These are phyloP conservation scores for Zoroaster sp. DNA, from an alignment of 53 echinoderm and acorn worm species.

Conservation along the genomic window DNA sequence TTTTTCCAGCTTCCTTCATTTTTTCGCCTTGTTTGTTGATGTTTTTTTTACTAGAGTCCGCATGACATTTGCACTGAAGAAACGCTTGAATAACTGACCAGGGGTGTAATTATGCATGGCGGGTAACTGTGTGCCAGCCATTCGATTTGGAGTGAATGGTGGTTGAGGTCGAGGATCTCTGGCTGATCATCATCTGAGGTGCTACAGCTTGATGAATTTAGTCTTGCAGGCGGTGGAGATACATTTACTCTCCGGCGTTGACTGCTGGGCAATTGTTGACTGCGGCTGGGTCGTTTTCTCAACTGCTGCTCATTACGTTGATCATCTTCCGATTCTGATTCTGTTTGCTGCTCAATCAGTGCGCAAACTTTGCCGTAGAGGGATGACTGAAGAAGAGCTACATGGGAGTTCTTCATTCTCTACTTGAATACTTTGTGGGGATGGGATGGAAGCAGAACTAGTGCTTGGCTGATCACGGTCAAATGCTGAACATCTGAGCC, in stretches of 20 bases:
- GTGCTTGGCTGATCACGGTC: background rate
- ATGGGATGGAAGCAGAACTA: background rate
- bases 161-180: background rate
- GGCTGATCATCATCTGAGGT: background rate
- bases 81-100: background rate
- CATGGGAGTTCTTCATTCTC: background rate
- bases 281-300: too few species aligned
- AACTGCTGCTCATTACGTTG: background rate
- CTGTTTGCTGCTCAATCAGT: background rate
- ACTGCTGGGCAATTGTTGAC: too few species aligned
- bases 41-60: background rate
- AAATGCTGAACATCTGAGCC: background rate
- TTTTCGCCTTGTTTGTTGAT: background rate
- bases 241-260: background rate
- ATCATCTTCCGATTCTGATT: background rate
- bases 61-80: background rate
- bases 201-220: too few species aligned
- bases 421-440: background rate
- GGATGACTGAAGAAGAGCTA: background rate
- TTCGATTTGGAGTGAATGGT: background rate
- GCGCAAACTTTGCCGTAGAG: background rate
- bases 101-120: background rate
- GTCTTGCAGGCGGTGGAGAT: background rate
- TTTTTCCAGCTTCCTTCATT: background rate
- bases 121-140: background rate